These are phyloP conservation scores for Enteromius afrohamiltoni DNA, from an alignment of 2,797 vertebrate species.

Conservation along the genomic window DNA sequence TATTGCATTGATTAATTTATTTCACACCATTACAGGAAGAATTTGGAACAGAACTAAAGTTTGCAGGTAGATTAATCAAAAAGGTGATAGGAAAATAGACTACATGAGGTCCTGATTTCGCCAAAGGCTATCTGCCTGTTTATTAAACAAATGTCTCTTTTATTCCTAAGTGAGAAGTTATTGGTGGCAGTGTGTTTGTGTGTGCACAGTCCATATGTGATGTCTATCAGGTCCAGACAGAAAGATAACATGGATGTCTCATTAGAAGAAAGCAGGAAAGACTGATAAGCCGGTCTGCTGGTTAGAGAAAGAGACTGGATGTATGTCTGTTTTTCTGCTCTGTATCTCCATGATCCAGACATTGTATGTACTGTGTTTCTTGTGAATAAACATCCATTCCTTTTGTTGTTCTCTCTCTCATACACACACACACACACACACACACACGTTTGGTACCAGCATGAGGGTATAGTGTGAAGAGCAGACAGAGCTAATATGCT, in stretches of 20 bases:
- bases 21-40: neutral
- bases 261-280: constrained; percentile 57
- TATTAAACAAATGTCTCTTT: constrained; percentile 19
- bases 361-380: neutral
- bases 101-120: neutral
- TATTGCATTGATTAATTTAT: neutral
- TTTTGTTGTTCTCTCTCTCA: constrained; percentile 29
- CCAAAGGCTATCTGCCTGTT: neutral
- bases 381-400: constrained; percentile 18
- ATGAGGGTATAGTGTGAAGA: constrained; percentile 72
- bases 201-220: constrained; percentile 41
- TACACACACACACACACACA: constrained; percentile 31
- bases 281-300: constrained; percentile 68
- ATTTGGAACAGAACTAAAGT: neutral
- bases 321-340: constrained; percentile 33
- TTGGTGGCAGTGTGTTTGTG: constrained; percentile 25
- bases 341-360: constrained; percentile 26
- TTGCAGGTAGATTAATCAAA: neutral
- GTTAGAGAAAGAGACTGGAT: constrained; percentile 40
- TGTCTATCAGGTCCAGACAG: constrained; percentile 67
- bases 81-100: neutral
- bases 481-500: constrained; percentile 75
- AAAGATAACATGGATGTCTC: constrained; percentile 60
- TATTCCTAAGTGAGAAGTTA: constrained; percentile 18
- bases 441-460: constrained; percentile 68